Percentiles rank a stretch among this genome's conserved stretches.
These are phyloP conservation scores for Spongilla lacustris DNA, from an alignment of 37 sponge, comb jelly and placozoan species.

Conservation along the genomic window DNA sequence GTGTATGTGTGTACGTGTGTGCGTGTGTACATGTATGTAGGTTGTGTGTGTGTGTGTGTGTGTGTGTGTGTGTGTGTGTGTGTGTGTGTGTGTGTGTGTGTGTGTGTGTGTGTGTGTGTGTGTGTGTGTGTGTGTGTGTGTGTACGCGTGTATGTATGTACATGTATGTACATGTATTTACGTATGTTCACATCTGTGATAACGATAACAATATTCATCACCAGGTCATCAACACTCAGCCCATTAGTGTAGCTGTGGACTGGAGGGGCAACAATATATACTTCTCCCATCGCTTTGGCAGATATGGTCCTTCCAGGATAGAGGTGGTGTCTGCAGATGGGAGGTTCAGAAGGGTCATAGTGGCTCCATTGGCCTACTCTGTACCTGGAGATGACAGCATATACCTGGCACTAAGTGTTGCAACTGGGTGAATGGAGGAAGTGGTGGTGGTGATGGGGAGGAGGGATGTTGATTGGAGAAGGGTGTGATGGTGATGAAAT, in stretches of 20 bases:
- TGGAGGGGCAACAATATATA: slow-evolving; percentile 48
- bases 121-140: too few relatives aligned
- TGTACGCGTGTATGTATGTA: too few relatives aligned
- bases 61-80: too few relatives aligned
- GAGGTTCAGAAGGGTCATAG: background rate
- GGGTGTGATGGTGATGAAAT: background rate
- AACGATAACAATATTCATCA: too few relatives aligned
- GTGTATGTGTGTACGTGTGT: too few relatives aligned
- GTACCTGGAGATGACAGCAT: background rate
- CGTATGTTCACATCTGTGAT: background rate
- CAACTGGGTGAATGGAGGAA: background rate
- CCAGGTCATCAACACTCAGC: slow-evolving; percentile 11
- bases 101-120: too few relatives aligned
- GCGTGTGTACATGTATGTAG: too few relatives aligned
- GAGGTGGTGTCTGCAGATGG: background rate
- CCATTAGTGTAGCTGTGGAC: slow-evolving; percentile 51
- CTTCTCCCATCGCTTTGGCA: slow-evolving; percentile 20
- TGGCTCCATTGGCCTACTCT: background rate
- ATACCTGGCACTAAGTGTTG: background rate
- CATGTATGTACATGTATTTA: too few relatives aligned
- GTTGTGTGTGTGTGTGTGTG: too few relatives aligned
- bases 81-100: too few relatives aligned
- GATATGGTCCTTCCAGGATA: background rate
- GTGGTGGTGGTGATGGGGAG: background rate
- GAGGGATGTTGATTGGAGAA: background rate